phyloP scores from a whole-genome alignment of 2,797 vertebrate genomes.

The Lophotriccus pileatus region DNA sequence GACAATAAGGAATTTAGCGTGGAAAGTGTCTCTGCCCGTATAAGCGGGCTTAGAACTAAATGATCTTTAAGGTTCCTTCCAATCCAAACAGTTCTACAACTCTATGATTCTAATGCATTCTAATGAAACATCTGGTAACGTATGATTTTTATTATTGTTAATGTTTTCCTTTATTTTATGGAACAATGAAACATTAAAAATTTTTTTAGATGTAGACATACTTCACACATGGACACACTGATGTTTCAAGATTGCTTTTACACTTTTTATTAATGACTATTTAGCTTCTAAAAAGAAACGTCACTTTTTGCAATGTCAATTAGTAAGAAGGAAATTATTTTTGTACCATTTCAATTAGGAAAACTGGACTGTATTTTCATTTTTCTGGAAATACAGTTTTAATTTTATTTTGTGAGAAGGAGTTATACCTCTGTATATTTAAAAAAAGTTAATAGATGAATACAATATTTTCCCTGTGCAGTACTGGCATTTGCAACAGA shows the following conservation, averaged over 20 bases:
- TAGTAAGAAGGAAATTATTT: background rate
- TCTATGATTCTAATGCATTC: background rate
- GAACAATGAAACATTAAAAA: background rate
- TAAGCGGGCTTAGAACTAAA: background rate
- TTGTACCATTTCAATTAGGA: background rate
- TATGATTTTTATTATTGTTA: background rate
- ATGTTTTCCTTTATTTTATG: background rate
- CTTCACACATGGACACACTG: background rate
- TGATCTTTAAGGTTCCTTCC: background rate
- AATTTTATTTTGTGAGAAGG: background rate
- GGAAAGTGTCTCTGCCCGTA: background rate
- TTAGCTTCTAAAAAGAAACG: background rate
- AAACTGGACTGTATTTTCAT: background rate
- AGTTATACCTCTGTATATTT: background rate
- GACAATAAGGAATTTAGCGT: background rate
- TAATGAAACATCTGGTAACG: background rate
- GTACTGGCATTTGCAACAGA: background rate
- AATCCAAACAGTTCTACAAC: background rate
- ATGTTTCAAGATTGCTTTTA: background rate
- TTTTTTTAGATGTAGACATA: background rate
- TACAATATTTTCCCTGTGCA: background rate
- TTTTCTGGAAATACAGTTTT: background rate
- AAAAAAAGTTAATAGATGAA: accelerated
- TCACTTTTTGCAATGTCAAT: background rate
- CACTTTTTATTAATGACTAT: background rate